A percentile compares a stretch with the other conserved stretches of the same genome.
Evolutionary conservation across 1,140 invertebrate species (phyloP).

Genomic region (Trachymyrmex septentrionalis): DNA sequence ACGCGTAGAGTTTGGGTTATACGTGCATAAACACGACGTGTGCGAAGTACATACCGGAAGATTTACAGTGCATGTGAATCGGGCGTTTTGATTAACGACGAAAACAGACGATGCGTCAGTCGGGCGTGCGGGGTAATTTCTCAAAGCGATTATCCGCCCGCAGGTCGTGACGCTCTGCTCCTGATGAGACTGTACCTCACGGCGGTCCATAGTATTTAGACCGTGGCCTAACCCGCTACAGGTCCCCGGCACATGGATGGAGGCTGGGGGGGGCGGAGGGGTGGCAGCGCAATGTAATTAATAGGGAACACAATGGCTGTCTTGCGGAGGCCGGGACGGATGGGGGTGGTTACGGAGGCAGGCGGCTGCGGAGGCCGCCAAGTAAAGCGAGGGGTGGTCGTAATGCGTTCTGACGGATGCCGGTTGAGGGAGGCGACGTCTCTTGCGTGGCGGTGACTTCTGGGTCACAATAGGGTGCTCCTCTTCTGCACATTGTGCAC

Average conservation of each 20-base stretch:
- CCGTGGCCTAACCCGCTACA: slow-evolving; percentile 73
- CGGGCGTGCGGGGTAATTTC: slow-evolving; percentile 66
- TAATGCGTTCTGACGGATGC: slow-evolving; percentile 80
- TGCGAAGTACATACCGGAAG: slow-evolving; percentile 34
- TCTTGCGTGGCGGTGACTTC: slow-evolving; percentile 76
- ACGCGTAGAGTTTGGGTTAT: neutral
- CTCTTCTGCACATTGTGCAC: slow-evolving; percentile 69
- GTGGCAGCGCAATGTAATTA: slow-evolving; percentile 80
- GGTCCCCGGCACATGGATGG: slow-evolving; percentile 50
- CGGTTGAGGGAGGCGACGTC: slow-evolving; percentile 74
- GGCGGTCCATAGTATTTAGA: slow-evolving; percentile 77
- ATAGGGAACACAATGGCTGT: slow-evolving; percentile 82
- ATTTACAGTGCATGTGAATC: slow-evolving; percentile 57
- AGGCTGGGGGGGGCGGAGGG: neutral
- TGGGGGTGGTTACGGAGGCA: slow-evolving; percentile 64
- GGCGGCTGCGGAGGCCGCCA: slow-evolving; percentile 60
- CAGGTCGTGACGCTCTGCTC: slow-evolving; percentile 55
- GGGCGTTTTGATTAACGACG: slow-evolving; percentile 61
- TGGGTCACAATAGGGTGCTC: slow-evolving; percentile 78
- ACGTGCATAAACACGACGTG: slow-evolving; percentile 27
- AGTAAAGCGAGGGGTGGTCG: slow-evolving; percentile 70
- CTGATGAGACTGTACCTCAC: slow-evolving; percentile 71
- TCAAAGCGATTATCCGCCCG: slow-evolving; percentile 69
- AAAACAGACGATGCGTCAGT: slow-evolving; percentile 60
- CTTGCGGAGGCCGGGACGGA: slow-evolving; percentile 76